phyloP scores from a whole-genome alignment of 2,797 vertebrate genomes.

The Peromyscus nudipes region DNA sequence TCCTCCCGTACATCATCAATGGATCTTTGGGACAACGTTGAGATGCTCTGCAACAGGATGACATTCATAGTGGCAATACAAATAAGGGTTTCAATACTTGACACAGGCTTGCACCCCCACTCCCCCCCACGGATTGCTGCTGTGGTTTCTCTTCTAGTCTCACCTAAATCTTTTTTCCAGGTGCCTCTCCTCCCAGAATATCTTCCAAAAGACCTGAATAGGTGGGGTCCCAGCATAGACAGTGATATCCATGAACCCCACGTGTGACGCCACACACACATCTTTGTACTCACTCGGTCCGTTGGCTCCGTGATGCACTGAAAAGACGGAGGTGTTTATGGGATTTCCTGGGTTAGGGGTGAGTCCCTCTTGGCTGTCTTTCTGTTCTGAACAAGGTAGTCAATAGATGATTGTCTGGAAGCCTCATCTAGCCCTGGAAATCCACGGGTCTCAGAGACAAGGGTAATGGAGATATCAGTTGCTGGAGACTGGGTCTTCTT shows the following conservation, averaged over 20 bases:
- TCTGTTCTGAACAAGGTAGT: not conserved
- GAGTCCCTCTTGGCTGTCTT: not conserved
- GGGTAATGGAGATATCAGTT: not conserved
- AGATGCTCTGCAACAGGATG: not conserved
- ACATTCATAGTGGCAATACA: rapidly evolving
- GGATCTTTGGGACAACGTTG: not conserved
- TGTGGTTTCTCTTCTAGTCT: not conserved
- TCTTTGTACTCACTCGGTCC: not conserved
- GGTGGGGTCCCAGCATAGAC: not conserved
- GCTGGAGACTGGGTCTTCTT: not conserved
- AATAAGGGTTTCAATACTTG: not conserved
- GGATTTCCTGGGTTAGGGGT: rapidly evolving
- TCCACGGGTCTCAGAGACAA: too few relatives aligned
- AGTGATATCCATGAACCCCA: not conserved
- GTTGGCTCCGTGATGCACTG: not conserved
- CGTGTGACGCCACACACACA: too few relatives aligned
- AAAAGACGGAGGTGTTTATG: not conserved
- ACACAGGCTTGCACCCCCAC: rapidly evolving
- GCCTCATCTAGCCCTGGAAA: too few relatives aligned
- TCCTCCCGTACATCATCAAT: rapidly evolving
- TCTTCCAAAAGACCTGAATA: not conserved
- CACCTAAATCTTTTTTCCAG: not conserved
- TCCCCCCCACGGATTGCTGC: too few relatives aligned
- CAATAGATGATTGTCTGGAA: rapidly evolving
- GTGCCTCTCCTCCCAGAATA: not conserved